Evolutionary conservation across 2,888 invertebrate genomes (phyloP).

Genomic region (Sycophila texana): DNA sequence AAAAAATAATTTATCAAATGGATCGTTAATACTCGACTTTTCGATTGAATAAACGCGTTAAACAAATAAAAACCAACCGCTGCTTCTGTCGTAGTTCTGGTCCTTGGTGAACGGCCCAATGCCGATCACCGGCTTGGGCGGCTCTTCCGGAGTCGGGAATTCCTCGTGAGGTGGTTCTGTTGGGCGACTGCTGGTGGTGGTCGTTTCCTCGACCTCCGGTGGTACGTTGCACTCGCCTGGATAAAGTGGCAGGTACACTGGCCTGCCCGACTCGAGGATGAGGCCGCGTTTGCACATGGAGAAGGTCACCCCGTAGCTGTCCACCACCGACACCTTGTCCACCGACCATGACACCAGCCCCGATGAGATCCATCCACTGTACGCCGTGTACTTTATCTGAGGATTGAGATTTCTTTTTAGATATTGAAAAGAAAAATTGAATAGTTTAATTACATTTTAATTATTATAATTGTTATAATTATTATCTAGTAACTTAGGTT

Average conservation of each 20-base stretch:
- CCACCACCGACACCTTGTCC: conserved; percentile 88
- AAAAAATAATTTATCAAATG: too few relatives aligned
- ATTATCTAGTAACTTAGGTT: too few relatives aligned
- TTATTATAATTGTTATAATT: too few relatives aligned
- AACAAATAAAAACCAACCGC: conserved; percentile 27
- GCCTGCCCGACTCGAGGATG: conserved; percentile 84
- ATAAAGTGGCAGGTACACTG: conserved; percentile 84
- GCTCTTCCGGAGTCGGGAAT: conserved; percentile 44
- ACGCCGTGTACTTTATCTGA: conserved; percentile 89
- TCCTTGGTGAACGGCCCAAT: conserved; percentile 71
- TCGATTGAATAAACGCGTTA: too few relatives aligned
- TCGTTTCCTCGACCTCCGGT: conserved; percentile 73
- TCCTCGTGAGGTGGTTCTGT: conserved; percentile 72
- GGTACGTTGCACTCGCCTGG: conserved; percentile 87
- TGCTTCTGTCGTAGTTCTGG: conserved; percentile 68
- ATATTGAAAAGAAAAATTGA: too few relatives aligned
- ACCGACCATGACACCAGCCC: conserved; percentile 88
- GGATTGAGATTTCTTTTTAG: too few relatives aligned
- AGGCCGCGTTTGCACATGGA: conserved; percentile 88
- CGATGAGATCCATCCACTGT: conserved; percentile 93
- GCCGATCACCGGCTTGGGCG: conserved; percentile 55
- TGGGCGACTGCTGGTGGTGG: neutral
- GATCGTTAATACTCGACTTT: too few relatives aligned
- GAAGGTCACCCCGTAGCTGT: conserved; percentile 89
- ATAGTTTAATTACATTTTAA: too few relatives aligned